Base-by-base conservation (phyloP, 1,140 invertebrate species). In the Pseudomyrmex sp. region DNA sequence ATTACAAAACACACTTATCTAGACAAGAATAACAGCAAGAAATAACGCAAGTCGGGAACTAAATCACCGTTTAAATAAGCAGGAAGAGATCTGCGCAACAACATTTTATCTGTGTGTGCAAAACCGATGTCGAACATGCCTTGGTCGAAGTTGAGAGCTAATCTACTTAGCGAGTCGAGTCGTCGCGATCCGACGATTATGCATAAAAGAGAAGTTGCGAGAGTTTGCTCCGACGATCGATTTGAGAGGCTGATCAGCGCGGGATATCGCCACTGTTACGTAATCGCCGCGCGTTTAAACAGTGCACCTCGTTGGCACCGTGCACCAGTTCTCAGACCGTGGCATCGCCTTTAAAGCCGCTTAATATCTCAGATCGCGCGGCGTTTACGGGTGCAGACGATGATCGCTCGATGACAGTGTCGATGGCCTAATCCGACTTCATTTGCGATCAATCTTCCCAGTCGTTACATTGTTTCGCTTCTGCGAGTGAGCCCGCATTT, bases 161-260 rank as follows among this genome's bases (percentile, higher is more conserved):
- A 77, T 79, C 56, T 20, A 35, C 12, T 70, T 80, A 35, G 44
- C 13, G 20, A 70, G 20, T n/a, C 35, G 35, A 35, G 35, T 72
- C 72, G 44, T 48, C 20, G n/a, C 56, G 66, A 79, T 48, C 46
- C 66, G 20, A 20, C 8, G 66, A 80, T 80, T 80, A 80, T 80
- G 76, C 76, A 80, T 59, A 70, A 70, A 72, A 56, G 76, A 80
- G 72, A 80, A 50, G 76, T 80, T 80, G 76, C 76, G 56, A 80
- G 66, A 80, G 76, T 50, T 35, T 48, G 20, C 44, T 79, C 12
- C 52, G 15, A 13, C 54, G 18, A 70, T 72, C 52, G 54, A 50
- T 72, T 72, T 48, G 76, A 79, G 76, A 79, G 76, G 66, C 74
- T n/a, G 73, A 76, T 76, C 74, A 9, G 74, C 76, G 44, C 76